Base-by-base conservation (phyloP, 1,140 invertebrate species). In the Dysdera silvatica region DNA sequence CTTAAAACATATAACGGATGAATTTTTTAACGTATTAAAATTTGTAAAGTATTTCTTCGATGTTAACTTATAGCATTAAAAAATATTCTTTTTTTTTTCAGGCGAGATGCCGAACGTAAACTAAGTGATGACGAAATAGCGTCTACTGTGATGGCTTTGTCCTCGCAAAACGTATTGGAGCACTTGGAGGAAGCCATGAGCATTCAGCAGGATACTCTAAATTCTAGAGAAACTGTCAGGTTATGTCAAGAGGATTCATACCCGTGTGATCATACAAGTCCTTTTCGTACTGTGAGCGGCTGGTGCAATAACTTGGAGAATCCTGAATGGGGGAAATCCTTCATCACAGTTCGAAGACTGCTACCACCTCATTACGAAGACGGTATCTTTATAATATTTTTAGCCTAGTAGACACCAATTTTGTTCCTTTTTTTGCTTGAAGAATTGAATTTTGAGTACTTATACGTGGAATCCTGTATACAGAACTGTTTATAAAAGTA, bases 291-390 rank as follows among this genome's bases (percentile, higher is more conserved):
- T 4, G 80, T 85, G 40, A 88, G 87, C 0, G 93, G 92, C 4
- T 85, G 91, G 68, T 97, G 93, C 70, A 97, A 96, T 72, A 96
- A 96, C 74, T 73, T 95, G 8, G 80, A 85, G n/a, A 88, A 91
- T 71, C 91, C 92, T 0, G 84, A 82, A 59, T 84, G 88, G 65
- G 93, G 89, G 4, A 89, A 89, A 74, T 87, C 60, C 41, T 33
- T 78, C 49, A 90, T 88, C 0, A 89, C 89, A 0, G 92, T 95
- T 73, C 85, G 89, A 1, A 82, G 93, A 67, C 78, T 95, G 49
- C 71, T 95, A 45, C 88, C 90, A 0, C 85, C 91, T 3, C 83
- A 83, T 14, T 96, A 95, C 74, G 89, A 93, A 75, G 91, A 96
- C 73, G 89, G 90, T 77, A 71, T 66, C 23, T 47, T 62, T 41